phyloP scores from a whole-genome alignment of 2,797 vertebrate species.

The Lepidocolaptes lacrymiger region DNA sequence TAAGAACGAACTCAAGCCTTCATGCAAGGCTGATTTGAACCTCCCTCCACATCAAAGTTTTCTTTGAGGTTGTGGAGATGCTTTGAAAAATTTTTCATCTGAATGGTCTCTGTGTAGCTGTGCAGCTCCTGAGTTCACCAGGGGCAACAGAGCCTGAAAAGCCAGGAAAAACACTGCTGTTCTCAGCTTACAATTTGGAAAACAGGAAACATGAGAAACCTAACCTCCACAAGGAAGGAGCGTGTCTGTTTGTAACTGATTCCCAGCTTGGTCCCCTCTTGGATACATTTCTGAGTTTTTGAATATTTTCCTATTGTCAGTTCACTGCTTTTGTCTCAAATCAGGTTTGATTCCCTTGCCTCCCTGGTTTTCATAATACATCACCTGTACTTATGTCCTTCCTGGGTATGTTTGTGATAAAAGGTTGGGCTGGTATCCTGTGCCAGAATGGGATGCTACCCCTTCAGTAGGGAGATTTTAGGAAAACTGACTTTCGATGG shows the following conservation, averaged over 20 bases:
- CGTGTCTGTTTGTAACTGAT: background rate
- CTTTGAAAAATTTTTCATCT: constrained; percentile 18
- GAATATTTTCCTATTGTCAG: background rate
- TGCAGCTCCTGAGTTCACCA: background rate
- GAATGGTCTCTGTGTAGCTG: background rate
- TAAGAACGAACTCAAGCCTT: constrained; percentile 38
- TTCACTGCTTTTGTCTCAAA: background rate
- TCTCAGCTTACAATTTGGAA: background rate
- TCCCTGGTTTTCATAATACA: background rate
- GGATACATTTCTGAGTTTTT: background rate
- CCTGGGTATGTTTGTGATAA: background rate
- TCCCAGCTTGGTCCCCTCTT: background rate
- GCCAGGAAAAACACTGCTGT: background rate
- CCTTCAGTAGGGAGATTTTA: background rate
- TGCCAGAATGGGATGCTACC: background rate
- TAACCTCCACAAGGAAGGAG: background rate
- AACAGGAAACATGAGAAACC: background rate
- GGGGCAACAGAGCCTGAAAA: background rate
- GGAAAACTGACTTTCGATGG: background rate
- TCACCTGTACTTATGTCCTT: background rate
- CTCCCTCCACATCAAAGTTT: constrained; percentile 21
- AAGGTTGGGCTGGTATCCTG: background rate
- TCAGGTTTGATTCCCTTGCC: background rate
- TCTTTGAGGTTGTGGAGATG: constrained; percentile 30
- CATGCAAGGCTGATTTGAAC: constrained; percentile 23